Evolutionary conservation across 2,797 vertebrate genomes (phyloP).

Genomic region (Sebastes dallii): DNA sequence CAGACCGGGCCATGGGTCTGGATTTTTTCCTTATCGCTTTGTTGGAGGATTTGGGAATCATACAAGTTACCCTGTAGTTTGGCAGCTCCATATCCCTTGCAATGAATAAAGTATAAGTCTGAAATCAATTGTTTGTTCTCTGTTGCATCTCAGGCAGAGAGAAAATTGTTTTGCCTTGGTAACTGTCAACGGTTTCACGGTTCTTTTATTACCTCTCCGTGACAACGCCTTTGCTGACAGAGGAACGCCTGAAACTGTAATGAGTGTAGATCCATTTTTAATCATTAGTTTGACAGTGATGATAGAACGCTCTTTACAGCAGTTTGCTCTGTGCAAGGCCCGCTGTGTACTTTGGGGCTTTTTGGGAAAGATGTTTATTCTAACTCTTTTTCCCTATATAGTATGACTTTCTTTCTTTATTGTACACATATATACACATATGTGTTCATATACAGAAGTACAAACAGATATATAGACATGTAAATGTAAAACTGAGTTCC

Average conservation of each 20-base stretch:
- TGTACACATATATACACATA: not conserved
- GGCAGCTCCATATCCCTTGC: slow-evolving; percentile 50
- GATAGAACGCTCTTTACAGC: slow-evolving; percentile 13
- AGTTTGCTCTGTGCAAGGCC: slow-evolving; percentile 7
- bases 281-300: slow-evolving; percentile 59
- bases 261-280: slow-evolving; percentile 59
- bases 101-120: slow-evolving; percentile 68
- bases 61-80: slow-evolving; percentile 52
- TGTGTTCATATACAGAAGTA: no score
- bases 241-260: slow-evolving; percentile 48
- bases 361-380: not conserved
- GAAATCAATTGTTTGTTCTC: slow-evolving; percentile 68
- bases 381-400: not conserved
- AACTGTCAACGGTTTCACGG: slow-evolving; percentile 47
- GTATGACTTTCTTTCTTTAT: not conserved
- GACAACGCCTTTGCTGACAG: slow-evolving; percentile 44
- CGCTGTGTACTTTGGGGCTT: not conserved
- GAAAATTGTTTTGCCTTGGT: slow-evolving; percentile 68
- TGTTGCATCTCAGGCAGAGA: slow-evolving; percentile 54
- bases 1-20: slow-evolving; percentile 27
- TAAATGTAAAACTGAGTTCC: no score
- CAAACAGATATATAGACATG: no score
- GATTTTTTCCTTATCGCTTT: slow-evolving; percentile 50
- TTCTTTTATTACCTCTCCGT: slow-evolving; percentile 52
- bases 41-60: slow-evolving; percentile 60